These are phyloP conservation scores for Megamerina dolium DNA, from an alignment of 2,888 invertebrate genomes.

Conservation along the genomic window DNA sequence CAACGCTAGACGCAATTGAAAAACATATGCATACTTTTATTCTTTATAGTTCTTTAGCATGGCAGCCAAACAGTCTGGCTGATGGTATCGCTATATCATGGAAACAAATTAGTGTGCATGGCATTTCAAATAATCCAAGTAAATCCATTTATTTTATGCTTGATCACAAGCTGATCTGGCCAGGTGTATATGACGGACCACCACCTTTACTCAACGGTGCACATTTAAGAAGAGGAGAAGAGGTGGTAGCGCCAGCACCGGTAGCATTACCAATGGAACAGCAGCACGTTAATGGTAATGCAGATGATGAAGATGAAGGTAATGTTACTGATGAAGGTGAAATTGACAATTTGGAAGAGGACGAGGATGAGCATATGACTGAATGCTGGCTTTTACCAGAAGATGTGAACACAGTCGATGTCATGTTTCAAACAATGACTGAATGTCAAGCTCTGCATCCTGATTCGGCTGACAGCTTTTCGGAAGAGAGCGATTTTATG, in stretches of 20 bases:
- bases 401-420: slow-evolving; percentile 57
- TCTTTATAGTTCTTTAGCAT: slow-evolving; percentile 38
- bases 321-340: slow-evolving; percentile 37
- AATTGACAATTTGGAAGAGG: slow-evolving; percentile 41
- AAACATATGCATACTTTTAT: not conserved
- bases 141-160: slow-evolving; percentile 47
- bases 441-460: slow-evolving; percentile 76
- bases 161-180: slow-evolving; percentile 43
- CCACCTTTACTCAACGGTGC: slow-evolving; percentile 22
- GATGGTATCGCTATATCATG: slow-evolving; percentile 46
- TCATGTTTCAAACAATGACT: slow-evolving; percentile 68
- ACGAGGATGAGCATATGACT: slow-evolving; percentile 53
- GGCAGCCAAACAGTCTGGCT: slow-evolving; percentile 38
- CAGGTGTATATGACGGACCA: slow-evolving; percentile 32
- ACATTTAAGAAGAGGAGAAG: slow-evolving; percentile 18
- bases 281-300: slow-evolving; percentile 26
- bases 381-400: slow-evolving; percentile 69
- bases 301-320: slow-evolving; percentile 26
- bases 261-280: slow-evolving; percentile 16
- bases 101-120: slow-evolving; percentile 47
- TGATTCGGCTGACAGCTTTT: slow-evolving; percentile 59
- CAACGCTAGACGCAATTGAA: not conserved
- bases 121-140: slow-evolving; percentile 38
- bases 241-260: slow-evolving; percentile 12
- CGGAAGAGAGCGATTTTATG: slow-evolving; percentile 46